phyloP scores from a whole-genome alignment of 2,797 vertebrate genomes.

The Rhinatrema bivittatum region DNA sequence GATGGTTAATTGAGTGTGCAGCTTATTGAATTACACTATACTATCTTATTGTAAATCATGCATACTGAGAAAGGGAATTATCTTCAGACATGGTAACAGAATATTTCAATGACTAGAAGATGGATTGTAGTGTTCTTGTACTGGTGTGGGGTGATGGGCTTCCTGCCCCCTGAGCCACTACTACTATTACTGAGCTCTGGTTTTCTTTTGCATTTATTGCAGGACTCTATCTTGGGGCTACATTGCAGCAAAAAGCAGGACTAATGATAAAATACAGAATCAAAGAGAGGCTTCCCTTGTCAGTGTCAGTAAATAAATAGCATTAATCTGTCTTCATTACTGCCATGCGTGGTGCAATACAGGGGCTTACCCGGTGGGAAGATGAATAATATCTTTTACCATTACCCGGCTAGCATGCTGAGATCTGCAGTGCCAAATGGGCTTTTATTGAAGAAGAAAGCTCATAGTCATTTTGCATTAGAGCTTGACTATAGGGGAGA shows the following conservation, averaged over 20 bases:
- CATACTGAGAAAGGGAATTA: too few relatives aligned
- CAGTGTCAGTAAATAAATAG: conserved; percentile 67
- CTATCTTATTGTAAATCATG: too few relatives aligned
- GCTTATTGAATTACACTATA: too few relatives aligned
- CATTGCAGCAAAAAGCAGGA: conserved; percentile 35
- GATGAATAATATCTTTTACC: conserved; percentile 20
- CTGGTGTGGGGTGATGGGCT: too few relatives aligned
- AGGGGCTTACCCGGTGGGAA: conserved; percentile 35
- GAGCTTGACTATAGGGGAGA: conserved; percentile 19
- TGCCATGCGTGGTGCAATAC: conserved; percentile 30
- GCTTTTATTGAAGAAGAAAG: conserved; percentile 25
- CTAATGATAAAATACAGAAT: conserved; percentile 37
- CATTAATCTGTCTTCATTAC: conserved; percentile 76
- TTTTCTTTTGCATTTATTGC: too few relatives aligned
- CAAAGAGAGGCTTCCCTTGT: conserved; percentile 39
- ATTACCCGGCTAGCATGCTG: conserved; percentile 23
- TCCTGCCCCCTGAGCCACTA: too few relatives aligned
- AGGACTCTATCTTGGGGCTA: conserved; percentile 19
- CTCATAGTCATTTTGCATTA: conserved; percentile 12
- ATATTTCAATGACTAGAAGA: too few relatives aligned
- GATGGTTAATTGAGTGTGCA: too few relatives aligned
- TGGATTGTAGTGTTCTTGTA: too few relatives aligned
- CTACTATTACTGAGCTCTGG: too few relatives aligned
- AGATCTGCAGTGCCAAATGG: conserved; percentile 19
- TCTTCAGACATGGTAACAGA: too few relatives aligned